Conservation (phyloP, 2,113 vertebrate genomes). For the Taxidea taxus region DNA sequence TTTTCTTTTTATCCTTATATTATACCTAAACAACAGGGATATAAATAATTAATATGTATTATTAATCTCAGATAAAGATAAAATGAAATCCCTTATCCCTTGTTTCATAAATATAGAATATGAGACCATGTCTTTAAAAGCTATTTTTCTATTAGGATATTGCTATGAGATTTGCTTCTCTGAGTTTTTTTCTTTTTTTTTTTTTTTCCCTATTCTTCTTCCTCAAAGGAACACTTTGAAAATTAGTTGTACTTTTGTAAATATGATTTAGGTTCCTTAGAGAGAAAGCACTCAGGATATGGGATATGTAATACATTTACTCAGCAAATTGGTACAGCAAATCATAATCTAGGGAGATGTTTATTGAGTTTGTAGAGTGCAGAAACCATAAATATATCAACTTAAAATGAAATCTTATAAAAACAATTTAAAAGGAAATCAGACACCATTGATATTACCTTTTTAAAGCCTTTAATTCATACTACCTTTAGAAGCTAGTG, state of each 20-base stretch:
- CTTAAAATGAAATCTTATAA: slow-evolving; percentile 51
- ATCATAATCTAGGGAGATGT: slow-evolving; percentile 37
- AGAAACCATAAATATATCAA: slow-evolving; percentile 48
- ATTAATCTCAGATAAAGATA: not conserved
- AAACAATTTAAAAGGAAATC: slow-evolving; percentile 50
- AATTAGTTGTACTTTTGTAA: slow-evolving; percentile 55
- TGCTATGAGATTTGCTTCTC: slow-evolving; percentile 20
- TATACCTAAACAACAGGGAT: not conserved
- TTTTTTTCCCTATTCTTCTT: not conserved
- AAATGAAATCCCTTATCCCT: not conserved
- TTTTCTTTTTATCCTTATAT: not conserved
- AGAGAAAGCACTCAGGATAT: slow-evolving; percentile 37
- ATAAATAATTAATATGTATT: not conserved
- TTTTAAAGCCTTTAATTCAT: not conserved
- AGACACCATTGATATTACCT: slow-evolving; percentile 1
- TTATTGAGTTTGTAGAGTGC: slow-evolving; percentile 48
- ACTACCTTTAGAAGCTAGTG: not conserved
- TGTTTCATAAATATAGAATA: not conserved
- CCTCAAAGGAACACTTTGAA: slow-evolving; percentile 51
- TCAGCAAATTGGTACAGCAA: slow-evolving; percentile 53
- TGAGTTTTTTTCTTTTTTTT: not conserved
- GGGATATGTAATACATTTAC: slow-evolving; percentile 29
- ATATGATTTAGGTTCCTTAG: slow-evolving; percentile 53
- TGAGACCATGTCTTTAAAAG: not conserved
- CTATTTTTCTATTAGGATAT: not conserved